Evolutionary conservation across 2,113 vertebrate genomes (phyloP).

Genomic region (Raja brachyura): DNA sequence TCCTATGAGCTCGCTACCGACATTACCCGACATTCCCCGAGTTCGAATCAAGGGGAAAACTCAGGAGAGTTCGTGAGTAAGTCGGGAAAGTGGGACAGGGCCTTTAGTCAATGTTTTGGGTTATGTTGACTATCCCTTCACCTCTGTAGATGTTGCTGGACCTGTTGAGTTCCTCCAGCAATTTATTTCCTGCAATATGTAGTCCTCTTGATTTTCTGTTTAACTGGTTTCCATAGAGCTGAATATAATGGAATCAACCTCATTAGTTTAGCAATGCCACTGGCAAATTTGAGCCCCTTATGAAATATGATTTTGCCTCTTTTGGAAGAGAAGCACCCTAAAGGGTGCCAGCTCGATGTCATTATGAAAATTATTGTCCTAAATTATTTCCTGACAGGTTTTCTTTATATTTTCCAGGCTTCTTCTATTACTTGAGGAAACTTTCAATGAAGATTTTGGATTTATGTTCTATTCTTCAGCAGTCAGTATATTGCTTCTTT

Average conservation of each 20-base stretch:
- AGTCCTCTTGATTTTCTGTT: not conserved
- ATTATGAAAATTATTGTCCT: not conserved
- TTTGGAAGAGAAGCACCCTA: not conserved
- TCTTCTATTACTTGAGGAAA: not conserved
- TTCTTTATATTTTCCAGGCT: not conserved
- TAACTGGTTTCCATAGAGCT: not conserved
- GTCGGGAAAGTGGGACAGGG: too few species aligned
- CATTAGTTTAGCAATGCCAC: not conserved
- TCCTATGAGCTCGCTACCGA: too few species aligned
- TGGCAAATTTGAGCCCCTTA: not conserved
- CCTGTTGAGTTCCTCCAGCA: too few species aligned
- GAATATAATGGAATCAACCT: not conserved
- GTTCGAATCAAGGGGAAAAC: too few species aligned
- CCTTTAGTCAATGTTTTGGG: too few species aligned
- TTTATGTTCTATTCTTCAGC: not conserved
- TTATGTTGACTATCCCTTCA: too few species aligned
- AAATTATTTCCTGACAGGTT: not conserved
- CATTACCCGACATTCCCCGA: too few species aligned
- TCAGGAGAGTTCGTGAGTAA: too few species aligned
- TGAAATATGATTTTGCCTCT: not conserved
- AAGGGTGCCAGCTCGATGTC: not conserved
- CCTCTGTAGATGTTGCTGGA: too few species aligned
- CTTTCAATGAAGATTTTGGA: not conserved
- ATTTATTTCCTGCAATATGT: too few species aligned
- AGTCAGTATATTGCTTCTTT: not conserved